Conservation (phyloP, 2,888 invertebrate genomes). For the Ophion ellenae region DNA sequence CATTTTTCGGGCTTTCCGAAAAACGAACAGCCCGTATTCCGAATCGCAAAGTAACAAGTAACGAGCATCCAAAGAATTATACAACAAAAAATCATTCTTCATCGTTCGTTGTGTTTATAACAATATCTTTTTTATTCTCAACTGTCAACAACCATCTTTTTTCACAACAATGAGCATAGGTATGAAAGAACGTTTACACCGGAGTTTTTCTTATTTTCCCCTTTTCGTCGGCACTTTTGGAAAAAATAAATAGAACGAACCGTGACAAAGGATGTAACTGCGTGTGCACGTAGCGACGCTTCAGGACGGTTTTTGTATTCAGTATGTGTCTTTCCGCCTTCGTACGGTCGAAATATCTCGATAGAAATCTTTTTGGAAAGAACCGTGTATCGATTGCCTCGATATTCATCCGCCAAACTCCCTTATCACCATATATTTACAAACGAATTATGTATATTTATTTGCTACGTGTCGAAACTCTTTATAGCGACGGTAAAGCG, state of each 20-base stretch:
- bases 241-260: constrained; percentile 58
- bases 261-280: constrained; percentile 53
- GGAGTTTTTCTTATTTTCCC: constrained; percentile 17
- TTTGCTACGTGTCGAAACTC: constrained; percentile 18
- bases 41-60: background rate
- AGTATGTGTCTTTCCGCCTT: constrained; percentile 24
- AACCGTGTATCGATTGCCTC: background rate
- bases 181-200: constrained; percentile 71
- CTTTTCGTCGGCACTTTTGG: constrained; percentile 47
- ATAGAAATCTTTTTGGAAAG: background rate
- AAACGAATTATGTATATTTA: constrained; percentile 12
- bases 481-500: constrained; percentile 15
- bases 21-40: background rate
- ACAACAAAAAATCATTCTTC: background rate
- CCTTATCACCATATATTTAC: constrained; percentile 29
- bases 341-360: background rate
- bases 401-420: background rate
- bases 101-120: constrained; percentile 69
- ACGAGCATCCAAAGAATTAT: background rate
- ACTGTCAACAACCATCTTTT: constrained; percentile 75
- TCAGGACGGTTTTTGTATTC: constrained; percentile 66
- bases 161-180: constrained; percentile 74
- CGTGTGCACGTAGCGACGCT: constrained; percentile 58
- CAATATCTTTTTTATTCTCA: constrained; percentile 77
- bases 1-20: background rate